Evolutionary conservation across 1,140 invertebrate species (phyloP).

Genomic region (Ceratina australensis): DNA sequence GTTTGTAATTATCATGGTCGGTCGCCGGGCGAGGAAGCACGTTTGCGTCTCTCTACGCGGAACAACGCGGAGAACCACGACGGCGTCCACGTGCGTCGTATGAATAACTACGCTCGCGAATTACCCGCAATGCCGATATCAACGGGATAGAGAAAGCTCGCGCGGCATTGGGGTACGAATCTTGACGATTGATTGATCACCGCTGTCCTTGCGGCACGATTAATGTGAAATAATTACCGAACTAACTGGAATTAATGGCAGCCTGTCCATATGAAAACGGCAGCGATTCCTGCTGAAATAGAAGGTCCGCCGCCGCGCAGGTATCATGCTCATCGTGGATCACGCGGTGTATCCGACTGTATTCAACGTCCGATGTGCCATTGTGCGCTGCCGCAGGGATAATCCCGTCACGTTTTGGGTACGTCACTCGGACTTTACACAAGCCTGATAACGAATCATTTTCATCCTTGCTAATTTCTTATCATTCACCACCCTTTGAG

Average conservation of each 20-base stretch:
- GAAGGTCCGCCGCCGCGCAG: background rate
- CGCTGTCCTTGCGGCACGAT: slow-evolving; percentile 41
- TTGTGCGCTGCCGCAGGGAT: slow-evolving; percentile 23
- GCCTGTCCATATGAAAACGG: slow-evolving; percentile 46
- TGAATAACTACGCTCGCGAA: slow-evolving; percentile 30
- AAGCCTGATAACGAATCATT: slow-evolving; percentile 28
- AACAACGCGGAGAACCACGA: background rate
- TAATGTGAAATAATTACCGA: slow-evolving; percentile 62
- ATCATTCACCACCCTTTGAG: background rate
- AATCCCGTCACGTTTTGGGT: slow-evolving; percentile 29
- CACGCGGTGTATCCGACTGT: background rate
- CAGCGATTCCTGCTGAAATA: slow-evolving; percentile 41
- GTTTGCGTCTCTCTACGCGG: background rate
- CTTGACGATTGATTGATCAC: slow-evolving; percentile 58
- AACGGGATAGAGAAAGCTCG: background rate
- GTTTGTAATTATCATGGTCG: slow-evolving; percentile 13
- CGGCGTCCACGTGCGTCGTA: slow-evolving; percentile 14
- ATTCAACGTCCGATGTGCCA: slow-evolving; percentile 14
- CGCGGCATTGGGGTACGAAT: slow-evolving; percentile 6
- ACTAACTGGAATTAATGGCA: slow-evolving; percentile 59
- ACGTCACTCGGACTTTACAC: background rate
- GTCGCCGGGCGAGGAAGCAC: background rate
- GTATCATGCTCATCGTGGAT: background rate
- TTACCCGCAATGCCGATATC: background rate
- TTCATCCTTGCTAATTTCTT: slow-evolving; percentile 34